Conservation (phyloP, 2,797 vertebrate species). For the Salarias fasciatus region DNA sequence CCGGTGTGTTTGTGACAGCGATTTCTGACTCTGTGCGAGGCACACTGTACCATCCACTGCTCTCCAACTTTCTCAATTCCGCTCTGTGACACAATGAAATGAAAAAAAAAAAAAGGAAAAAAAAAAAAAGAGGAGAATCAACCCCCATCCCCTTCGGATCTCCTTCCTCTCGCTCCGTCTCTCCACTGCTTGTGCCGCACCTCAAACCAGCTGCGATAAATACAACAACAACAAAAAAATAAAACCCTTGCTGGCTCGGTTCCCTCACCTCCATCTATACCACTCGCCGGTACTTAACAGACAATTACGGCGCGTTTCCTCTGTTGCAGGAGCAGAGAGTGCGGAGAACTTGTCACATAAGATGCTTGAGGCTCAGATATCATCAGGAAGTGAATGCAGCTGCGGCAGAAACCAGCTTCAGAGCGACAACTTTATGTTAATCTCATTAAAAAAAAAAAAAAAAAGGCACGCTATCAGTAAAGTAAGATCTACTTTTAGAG, state of each 20-base stretch:
- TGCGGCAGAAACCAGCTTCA: background rate
- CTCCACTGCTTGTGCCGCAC: constrained; percentile 16
- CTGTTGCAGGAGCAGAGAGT: background rate
- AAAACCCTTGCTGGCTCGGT: constrained; percentile 34
- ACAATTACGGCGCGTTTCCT: constrained; percentile 44
- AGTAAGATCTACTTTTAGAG: too few species aligned
- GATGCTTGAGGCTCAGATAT: constrained; percentile 6
- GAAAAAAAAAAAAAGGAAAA: constrained; percentile 59
- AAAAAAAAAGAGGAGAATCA: constrained; percentile 38
- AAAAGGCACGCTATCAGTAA: too few species aligned
- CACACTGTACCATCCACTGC: constrained; percentile 41
- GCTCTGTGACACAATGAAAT: constrained; percentile 61
- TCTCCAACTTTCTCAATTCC: constrained; percentile 50
- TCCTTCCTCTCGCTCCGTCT: constrained; percentile 27
- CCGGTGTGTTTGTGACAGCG: constrained; percentile 6
- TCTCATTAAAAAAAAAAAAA: too few species aligned
- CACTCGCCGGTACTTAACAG: constrained; percentile 31
- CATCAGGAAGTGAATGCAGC: background rate
- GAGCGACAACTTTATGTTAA: too few species aligned
- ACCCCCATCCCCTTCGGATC: constrained; percentile 27
- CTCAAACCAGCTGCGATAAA: constrained; percentile 40
- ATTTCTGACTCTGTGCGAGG: constrained; percentile 29
- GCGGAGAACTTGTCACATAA: constrained; percentile 9
- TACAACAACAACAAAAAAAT: background rate
- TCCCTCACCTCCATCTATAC: constrained; percentile 26